Conservation (phyloP, 1,140 invertebrate species). For the Lasaia peninsularis region DNA sequence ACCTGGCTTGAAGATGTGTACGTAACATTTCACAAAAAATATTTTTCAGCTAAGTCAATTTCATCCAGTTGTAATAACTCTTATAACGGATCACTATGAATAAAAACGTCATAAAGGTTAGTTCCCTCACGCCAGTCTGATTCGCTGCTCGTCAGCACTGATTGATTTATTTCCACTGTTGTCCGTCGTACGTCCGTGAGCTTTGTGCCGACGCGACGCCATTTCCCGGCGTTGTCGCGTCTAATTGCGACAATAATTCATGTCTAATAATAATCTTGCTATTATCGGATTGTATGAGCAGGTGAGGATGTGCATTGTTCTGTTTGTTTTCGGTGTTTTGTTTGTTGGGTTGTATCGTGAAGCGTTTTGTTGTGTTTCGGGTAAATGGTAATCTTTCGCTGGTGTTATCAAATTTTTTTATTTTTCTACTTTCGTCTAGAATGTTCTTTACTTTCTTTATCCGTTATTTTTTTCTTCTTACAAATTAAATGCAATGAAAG, state of each 20-base stretch:
- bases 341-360: not conserved
- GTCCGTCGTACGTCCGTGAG: constrained; percentile 35
- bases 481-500: too few species aligned
- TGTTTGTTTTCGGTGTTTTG: constrained; percentile 21
- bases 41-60: too few species aligned
- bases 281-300: constrained; percentile 46
- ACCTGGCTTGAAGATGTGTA: too few species aligned
- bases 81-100: not conserved
- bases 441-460: too few species aligned
- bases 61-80: too few species aligned
- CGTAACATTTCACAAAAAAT: too few species aligned
- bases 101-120: not conserved
- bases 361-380: too few species aligned
- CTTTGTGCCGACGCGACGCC: constrained; percentile 34
- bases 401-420: too few species aligned
- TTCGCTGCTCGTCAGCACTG: constrained; percentile 26
- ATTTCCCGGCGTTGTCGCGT: constrained; percentile 48
- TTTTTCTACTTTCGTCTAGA: too few species aligned
- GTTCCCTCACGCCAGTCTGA: not conserved
- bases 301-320: constrained; percentile 38
- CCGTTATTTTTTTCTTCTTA: too few species aligned
- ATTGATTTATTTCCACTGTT: constrained; percentile 49
- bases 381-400: too few species aligned
- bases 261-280: constrained; percentile 67
- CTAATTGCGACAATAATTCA: constrained; percentile 67